A percentile compares a stretch with the other conserved stretches of the same genome.
These are phyloP conservation scores for Chromoteleia sp. DNA, from an alignment of 2,888 invertebrate genomes.

Conservation along the genomic window DNA sequence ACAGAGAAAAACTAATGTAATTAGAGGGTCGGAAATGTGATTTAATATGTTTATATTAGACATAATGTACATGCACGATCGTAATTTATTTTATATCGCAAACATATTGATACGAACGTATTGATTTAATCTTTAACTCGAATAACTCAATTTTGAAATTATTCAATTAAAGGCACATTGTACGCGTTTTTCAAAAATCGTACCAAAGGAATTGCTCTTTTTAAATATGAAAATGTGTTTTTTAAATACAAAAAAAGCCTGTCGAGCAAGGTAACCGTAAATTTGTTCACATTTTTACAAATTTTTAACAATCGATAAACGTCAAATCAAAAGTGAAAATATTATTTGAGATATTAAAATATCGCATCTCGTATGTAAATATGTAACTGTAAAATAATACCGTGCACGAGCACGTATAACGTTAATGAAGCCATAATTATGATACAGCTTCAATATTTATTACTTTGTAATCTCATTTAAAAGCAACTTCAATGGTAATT, in stretches of 20 bases:
- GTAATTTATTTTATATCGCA: not conserved
- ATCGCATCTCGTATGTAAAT: conserved; percentile 17
- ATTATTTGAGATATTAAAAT: conserved; percentile 1
- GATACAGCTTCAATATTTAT: conserved; percentile 11
- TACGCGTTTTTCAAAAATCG: too few relatives aligned
- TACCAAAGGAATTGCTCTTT: too few relatives aligned
- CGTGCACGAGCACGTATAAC: conserved; percentile 29
- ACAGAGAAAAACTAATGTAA: not conserved
- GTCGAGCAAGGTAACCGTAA: too few relatives aligned
- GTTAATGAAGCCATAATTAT: conserved; percentile 27
- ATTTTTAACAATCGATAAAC: too few relatives aligned
- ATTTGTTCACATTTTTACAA: too few relatives aligned
- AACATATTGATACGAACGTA: too few relatives aligned
- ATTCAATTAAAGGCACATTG: too few relatives aligned
- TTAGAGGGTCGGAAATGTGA: not conserved
- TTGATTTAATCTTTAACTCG: too few relatives aligned
- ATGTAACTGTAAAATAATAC: conserved; percentile 32
- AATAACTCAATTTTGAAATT: too few relatives aligned
- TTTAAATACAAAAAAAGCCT: too few relatives aligned
- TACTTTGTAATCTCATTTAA: conserved; percentile 11
- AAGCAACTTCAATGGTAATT: not conserved
- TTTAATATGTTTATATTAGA: not conserved
- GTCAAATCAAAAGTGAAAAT: conserved; percentile 11
- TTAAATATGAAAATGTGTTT: too few relatives aligned
- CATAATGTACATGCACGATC: not conserved